Percentiles rank a stretch among this genome's conserved stretches.
Evolutionary conservation across 2,888 invertebrate species (phyloP).

Genomic region (Plemyria rubiginata): DNA sequence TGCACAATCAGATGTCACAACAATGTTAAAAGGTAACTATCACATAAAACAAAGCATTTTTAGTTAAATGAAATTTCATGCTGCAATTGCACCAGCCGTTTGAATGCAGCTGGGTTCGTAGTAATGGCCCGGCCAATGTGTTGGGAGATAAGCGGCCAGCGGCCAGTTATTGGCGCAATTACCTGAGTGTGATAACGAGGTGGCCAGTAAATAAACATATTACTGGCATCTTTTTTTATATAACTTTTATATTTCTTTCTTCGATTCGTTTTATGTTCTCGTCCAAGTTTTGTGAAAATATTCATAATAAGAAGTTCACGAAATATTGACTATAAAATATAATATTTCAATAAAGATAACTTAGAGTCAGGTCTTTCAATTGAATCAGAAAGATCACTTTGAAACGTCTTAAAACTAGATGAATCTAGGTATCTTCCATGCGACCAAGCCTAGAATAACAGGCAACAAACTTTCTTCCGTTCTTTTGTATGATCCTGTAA

Average conservation of each 20-base stretch:
- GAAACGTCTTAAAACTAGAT: too few relatives aligned
- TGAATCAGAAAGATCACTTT: too few relatives aligned
- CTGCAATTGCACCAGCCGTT: background rate
- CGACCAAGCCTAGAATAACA: too few relatives aligned
- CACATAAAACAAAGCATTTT: background rate
- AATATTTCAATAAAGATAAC: too few relatives aligned
- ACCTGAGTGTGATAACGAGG: constrained; percentile 37
- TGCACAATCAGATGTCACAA: too few relatives aligned
- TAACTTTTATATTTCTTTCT: background rate
- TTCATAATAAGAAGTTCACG: background rate
- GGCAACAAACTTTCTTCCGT: too few relatives aligned
- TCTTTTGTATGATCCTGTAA: too few relatives aligned
- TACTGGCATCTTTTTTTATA: background rate
- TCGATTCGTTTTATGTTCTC: background rate
- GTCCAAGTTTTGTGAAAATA: background rate
- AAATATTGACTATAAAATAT: background rate
- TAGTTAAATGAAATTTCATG: background rate
- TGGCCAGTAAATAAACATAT: constrained; percentile 11
- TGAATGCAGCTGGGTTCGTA: constrained; percentile 5
- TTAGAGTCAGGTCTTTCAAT: too few relatives aligned
- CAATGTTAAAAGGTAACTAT: too few relatives aligned
- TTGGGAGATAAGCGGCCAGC: constrained; percentile 33
- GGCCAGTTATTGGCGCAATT: constrained; percentile 35
- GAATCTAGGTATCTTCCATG: too few relatives aligned
- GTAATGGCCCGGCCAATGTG: constrained; percentile 35